Percentiles rank a stretch among this genome's conserved stretches.
phyloP scores from a whole-genome alignment of 1,140 invertebrate genomes.

The Heliconius nattereri region DNA sequence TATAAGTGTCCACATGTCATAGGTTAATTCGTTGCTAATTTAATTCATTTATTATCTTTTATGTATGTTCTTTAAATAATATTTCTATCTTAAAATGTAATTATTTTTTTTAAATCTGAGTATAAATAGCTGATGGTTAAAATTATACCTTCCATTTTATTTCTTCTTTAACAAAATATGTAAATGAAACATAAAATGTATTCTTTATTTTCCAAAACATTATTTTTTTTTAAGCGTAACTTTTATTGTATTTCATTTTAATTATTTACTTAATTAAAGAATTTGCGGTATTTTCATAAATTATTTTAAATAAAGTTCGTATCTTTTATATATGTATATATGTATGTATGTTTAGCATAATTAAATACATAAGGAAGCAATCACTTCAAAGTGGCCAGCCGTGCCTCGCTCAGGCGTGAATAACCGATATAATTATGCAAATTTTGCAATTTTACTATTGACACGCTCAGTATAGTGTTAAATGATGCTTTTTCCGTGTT shows the following conservation, averaged over 20 bases:
- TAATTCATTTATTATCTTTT: constrained; percentile 33
- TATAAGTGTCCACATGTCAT: constrained; percentile 34
- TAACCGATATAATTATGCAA: constrained; percentile 46
- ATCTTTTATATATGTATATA: background rate
- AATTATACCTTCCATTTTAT: background rate
- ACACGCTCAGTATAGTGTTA: constrained; percentile 35
- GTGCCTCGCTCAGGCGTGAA: constrained; percentile 33
- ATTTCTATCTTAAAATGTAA: background rate
- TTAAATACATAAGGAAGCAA: constrained; percentile 27
- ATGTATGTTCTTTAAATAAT: background rate
- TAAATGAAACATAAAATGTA: too few relatives aligned
- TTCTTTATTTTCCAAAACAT: too few relatives aligned
- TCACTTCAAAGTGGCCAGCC: constrained; percentile 24
- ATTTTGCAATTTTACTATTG: constrained; percentile 36
- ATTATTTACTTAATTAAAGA: too few relatives aligned
- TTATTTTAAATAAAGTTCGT: background rate
- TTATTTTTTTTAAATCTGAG: background rate
- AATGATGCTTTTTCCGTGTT: constrained; percentile 23
- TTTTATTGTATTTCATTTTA: background rate
- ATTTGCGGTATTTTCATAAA: too few relatives aligned
- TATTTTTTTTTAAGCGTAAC: background rate
- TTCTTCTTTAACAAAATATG: too few relatives aligned
- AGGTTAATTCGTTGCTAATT: constrained; percentile 45
- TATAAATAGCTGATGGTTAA: background rate
- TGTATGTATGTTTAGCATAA: constrained; percentile 1